phyloP scores from a whole-genome alignment of 2,888 invertebrate species.

The Drosophila paramelanica region DNA sequence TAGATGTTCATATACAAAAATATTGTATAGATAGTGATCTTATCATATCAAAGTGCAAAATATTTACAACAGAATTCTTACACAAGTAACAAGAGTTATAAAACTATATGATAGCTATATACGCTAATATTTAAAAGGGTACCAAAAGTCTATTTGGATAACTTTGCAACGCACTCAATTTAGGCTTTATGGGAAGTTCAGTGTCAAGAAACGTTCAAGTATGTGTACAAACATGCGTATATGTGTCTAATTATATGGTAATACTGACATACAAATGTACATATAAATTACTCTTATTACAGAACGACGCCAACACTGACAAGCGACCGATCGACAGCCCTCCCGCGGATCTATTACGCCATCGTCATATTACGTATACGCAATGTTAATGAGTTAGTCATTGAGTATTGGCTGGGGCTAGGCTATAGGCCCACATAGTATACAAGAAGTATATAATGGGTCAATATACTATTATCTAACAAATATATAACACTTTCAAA shows the following conservation, averaged over 20 bases:
- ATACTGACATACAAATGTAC: conserved; percentile 75
- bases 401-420: conserved; percentile 43
- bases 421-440: conserved; percentile 9
- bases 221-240: conserved; percentile 23
- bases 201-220: conserved; percentile 76
- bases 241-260: conserved; percentile 77
- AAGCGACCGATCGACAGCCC: conserved; percentile 45
- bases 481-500: background rate
- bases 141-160: conserved; percentile 12
- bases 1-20: too few species aligned
- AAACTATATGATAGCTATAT: background rate
- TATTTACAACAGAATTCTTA: too few species aligned
- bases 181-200: conserved; percentile 47
- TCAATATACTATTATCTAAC: conserved; percentile 11
- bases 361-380: conserved; percentile 61
- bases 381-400: conserved; percentile 66
- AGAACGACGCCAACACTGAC: conserved; percentile 46
- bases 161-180: conserved; percentile 45
- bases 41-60: too few species aligned
- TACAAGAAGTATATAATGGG: background rate
- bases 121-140: background rate
- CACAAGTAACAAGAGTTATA: too few species aligned
- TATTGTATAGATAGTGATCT: too few species aligned
- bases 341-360: conserved; percentile 74
- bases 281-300: conserved; percentile 80